Evolutionary conservation across 2,888 invertebrate genomes (phyloP).

Genomic region (Thumatha senex): DNA sequence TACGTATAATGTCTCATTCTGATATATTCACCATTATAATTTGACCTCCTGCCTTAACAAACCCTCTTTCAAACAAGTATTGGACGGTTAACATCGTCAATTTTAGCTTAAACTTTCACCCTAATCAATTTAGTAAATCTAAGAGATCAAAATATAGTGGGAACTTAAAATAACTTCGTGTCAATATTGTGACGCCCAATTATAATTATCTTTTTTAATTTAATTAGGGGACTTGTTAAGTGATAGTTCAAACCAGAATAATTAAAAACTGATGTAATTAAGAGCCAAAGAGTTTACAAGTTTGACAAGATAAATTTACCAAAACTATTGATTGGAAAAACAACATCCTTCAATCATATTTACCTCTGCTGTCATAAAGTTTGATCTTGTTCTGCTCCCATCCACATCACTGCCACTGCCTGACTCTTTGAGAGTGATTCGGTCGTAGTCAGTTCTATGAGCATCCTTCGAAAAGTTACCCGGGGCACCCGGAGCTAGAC

Average conservation of each 20-base stretch:
- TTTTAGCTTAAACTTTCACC: not conserved
- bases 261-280: slow-evolving; percentile 1
- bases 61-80: not conserved
- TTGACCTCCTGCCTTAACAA: slow-evolving; percentile 7
- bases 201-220: slow-evolving; percentile 25
- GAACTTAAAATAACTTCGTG: slow-evolving; percentile 23
- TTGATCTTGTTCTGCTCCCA: no score
- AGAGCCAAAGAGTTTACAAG: no score
- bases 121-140: not conserved
- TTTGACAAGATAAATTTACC: no score
- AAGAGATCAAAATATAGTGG: slow-evolving; percentile 14
- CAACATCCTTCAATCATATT: no score
- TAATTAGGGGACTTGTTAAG: slow-evolving; percentile 41
- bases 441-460: no score
- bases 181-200: slow-evolving; percentile 46
- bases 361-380: no score
- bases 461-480: no score
- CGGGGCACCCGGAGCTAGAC: no score
- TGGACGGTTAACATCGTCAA: not conserved
- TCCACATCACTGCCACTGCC: no score
- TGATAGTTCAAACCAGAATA: slow-evolving; percentile 22
- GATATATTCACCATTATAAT: slow-evolving; percentile 14
- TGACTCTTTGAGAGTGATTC: no score
- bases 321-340: no score
- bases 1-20: slow-evolving; percentile 40